Conservation (phyloP, 2,888 invertebrate species). For the Diabrotica balteata region DNA sequence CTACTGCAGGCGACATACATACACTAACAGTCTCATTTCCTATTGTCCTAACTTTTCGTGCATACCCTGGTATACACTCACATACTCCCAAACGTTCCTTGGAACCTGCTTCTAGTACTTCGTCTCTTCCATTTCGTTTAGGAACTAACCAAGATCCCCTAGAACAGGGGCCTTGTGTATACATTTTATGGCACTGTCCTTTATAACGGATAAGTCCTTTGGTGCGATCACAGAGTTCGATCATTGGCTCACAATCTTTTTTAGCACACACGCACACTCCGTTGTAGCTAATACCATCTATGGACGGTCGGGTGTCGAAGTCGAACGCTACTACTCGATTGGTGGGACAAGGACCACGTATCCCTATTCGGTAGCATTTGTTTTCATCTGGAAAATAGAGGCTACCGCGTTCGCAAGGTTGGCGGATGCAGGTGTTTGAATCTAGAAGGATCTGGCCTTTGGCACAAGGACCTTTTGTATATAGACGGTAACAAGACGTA, state of each 20-base stretch:
- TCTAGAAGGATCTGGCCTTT: slow-evolving; percentile 73
- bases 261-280: slow-evolving; percentile 77
- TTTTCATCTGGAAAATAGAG: slow-evolving; percentile 78
- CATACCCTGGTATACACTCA: slow-evolving; percentile 75
- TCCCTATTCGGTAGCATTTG: slow-evolving; percentile 80
- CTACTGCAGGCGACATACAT: slow-evolving; percentile 70
- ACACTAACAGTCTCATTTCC: slow-evolving; percentile 54
- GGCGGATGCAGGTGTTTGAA: slow-evolving; percentile 71
- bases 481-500: slow-evolving; percentile 77
- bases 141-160: slow-evolving; percentile 75
- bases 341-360: slow-evolving; percentile 75
- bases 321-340: slow-evolving; percentile 83
- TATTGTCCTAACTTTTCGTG: slow-evolving; percentile 56
- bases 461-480: slow-evolving; percentile 80
- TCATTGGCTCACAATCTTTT: slow-evolving; percentile 41
- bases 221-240: slow-evolving; percentile 45
- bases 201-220: slow-evolving; percentile 70
- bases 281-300: slow-evolving; percentile 83
- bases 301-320: slow-evolving; percentile 76
- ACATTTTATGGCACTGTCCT: slow-evolving; percentile 77
- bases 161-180: slow-evolving; percentile 79
- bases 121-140: slow-evolving; percentile 55
- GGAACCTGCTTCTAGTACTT: slow-evolving; percentile 37
- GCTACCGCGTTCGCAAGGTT: slow-evolving; percentile 78
- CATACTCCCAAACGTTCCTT: slow-evolving; percentile 50